These are phyloP conservation scores for Cremastinae sp. DNA, from an alignment of 2,888 invertebrate genomes.

Conservation along the genomic window DNA sequence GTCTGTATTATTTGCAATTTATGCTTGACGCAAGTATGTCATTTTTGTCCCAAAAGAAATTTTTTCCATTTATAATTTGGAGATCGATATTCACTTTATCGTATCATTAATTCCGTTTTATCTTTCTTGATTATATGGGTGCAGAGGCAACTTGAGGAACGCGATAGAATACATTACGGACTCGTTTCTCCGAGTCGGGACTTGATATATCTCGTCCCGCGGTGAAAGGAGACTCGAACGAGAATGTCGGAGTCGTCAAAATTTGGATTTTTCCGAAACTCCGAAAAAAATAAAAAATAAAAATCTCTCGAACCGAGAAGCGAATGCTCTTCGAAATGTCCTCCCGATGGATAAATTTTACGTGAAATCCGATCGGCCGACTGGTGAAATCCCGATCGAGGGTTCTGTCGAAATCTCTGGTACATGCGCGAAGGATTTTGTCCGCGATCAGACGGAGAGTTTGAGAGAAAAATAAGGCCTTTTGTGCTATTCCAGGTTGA, in stretches of 20 bases:
- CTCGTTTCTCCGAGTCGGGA: slow-evolving; percentile 72
- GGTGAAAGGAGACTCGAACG: slow-evolving; percentile 70
- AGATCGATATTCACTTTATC: slow-evolving; percentile 19
- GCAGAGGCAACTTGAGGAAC: slow-evolving; percentile 58
- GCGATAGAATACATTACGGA: slow-evolving; percentile 75
- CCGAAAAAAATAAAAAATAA: slow-evolving; percentile 7
- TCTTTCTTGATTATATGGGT: slow-evolving; percentile 16
- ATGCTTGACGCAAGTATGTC: no score
- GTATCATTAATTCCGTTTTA: slow-evolving; percentile 18
- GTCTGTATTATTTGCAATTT: no score
- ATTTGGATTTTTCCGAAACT: slow-evolving; percentile 12
- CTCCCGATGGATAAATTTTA: slow-evolving; percentile 25
- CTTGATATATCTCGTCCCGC: slow-evolving; percentile 47
- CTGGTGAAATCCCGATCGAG: not conserved
- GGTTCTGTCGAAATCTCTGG: slow-evolving; percentile 25
- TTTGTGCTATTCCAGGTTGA: slow-evolving; percentile 33
- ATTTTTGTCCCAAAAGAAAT: no score
- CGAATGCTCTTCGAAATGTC: slow-evolving; percentile 8
- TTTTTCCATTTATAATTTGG: not conserved
- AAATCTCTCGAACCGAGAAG: not conserved
- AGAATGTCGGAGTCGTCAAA: slow-evolving; percentile 19
- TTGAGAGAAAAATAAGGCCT: slow-evolving; percentile 8
- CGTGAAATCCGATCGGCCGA: slow-evolving; percentile 31
- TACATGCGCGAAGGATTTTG: slow-evolving; percentile 21
- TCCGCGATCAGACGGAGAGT: slow-evolving; percentile 15